Percentiles rank a stretch among this genome's conserved stretches.
Conservation (phyloP, 1,140 invertebrate species). For the Brachystomella parvula region DNA sequence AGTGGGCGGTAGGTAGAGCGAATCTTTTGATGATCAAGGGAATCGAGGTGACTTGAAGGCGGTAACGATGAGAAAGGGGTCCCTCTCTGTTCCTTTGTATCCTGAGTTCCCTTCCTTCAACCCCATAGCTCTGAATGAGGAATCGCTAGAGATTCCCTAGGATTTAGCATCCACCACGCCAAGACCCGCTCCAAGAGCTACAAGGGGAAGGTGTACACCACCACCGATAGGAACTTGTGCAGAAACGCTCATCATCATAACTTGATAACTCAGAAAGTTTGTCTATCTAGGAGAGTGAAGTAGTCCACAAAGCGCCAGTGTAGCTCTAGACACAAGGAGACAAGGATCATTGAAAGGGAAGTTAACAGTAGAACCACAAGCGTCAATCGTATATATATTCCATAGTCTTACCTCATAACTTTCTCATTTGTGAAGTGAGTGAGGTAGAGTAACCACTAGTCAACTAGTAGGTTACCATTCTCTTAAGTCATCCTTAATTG, state of each 20-base stretch:
- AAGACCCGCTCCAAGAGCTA: too few relatives aligned
- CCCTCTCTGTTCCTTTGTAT: too few relatives aligned
- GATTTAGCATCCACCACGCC: too few relatives aligned
- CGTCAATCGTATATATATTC: background rate
- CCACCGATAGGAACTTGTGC: background rate
- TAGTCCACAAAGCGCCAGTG: background rate
- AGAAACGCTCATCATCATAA: background rate
- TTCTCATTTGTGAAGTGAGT: slow-evolving; percentile 6
- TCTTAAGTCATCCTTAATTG: background rate
- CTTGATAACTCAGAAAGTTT: background rate
- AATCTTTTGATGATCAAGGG: too few relatives aligned
- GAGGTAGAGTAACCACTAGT: background rate
- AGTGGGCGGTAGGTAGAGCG: too few relatives aligned
- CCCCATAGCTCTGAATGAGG: too few relatives aligned
- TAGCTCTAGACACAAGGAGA: background rate
- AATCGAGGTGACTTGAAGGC: too few relatives aligned
- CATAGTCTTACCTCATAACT: background rate
- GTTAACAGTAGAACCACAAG: background rate
- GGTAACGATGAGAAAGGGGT: too few relatives aligned
- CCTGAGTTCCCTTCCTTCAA: too few relatives aligned
- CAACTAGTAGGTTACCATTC: background rate
- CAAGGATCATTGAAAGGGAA: background rate
- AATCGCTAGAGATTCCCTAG: too few relatives aligned
- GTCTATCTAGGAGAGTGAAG: background rate
- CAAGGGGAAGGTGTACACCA: background rate